Evolutionary conservation across 2,888 invertebrate species (phyloP), one percentile per base, ranked within the genome.

Genomic region (Amiota minor): DNA sequence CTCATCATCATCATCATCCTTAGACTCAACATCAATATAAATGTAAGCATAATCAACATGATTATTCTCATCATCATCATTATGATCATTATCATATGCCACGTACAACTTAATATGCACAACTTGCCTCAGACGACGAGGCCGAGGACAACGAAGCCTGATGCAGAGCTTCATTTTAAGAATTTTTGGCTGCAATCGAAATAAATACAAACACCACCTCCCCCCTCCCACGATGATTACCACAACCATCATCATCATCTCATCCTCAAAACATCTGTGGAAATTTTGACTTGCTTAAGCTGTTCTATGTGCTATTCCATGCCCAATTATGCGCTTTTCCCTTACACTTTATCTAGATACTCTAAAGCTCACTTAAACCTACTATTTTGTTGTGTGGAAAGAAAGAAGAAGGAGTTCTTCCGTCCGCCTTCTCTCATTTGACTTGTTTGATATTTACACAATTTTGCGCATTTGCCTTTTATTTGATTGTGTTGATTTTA

Each of bases 31-130:
- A 50, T 68, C 50, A 53, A 35, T 35, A 8, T 23, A 23, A 23
- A 23, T 35, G 35, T 35, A 8, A 35, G 50, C 67, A 50, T 68
- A 18, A 68, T 49, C 49, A 65, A 47, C 46, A 47, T 65, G 4
- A 65, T 65, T 46, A 23, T 64, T n/a, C 9, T 16, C 64, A 47
- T 65, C 64, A 65, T 65, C 20, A 56, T 56, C 67, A 12, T 18
- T 20, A 46, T 67, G 23, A 69, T 55, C 55, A n/a, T 53, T 18
- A 11, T 46, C 65, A 49, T 64, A 68, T 68, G 67, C 64, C 76
- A 80, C 80, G 80, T 79, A 72, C 84, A 81, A 83, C 84, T 83
- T 83, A 84, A 84, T 83, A 83, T 83, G 84, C 83, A 80, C 79
- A 77, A n/a, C 67, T 68, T 68, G 78, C 35, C 35, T 6, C 35